A percentile compares a stretch with the other conserved stretches of the same genome.
These are phyloP conservation scores for Sphinx pinastri DNA, from an alignment of 2,888 invertebrate genomes.

Conservation along the genomic window DNA sequence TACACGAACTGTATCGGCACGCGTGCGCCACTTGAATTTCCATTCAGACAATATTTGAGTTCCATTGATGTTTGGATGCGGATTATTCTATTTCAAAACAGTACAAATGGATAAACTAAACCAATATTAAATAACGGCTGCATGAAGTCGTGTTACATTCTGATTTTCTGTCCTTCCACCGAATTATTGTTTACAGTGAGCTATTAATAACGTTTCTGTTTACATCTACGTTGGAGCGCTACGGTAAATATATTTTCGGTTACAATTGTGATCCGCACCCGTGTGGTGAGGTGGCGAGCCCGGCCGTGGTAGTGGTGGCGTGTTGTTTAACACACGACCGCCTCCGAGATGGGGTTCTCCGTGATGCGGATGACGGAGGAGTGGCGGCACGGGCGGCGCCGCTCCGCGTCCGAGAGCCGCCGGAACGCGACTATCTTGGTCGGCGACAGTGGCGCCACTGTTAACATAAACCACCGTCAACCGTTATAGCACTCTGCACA, in stretches of 20 bases:
- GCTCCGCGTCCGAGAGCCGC: slow-evolving; percentile 79
- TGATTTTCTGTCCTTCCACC: background rate
- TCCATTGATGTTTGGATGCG: background rate
- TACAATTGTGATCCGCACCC: background rate
- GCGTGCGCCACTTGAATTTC: background rate
- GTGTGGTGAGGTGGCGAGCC: background rate
- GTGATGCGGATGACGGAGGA: slow-evolving; percentile 90
- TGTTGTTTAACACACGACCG: slow-evolving; percentile 87
- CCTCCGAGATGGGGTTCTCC: slow-evolving; percentile 90
- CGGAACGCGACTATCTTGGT: slow-evolving; percentile 87
- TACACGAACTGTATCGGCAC: slow-evolving; percentile 2
- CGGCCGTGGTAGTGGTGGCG: background rate
- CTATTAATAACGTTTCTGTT: too few relatives aligned
- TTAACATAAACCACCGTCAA: slow-evolving; percentile 32
- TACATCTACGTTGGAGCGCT: too few relatives aligned
- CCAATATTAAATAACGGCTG: background rate
- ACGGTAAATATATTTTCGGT: background rate
- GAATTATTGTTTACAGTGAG: too few relatives aligned
- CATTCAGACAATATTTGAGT: slow-evolving; percentile 7
- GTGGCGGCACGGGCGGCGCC: slow-evolving; percentile 75
- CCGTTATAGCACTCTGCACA: background rate
- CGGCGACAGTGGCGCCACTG: slow-evolving; percentile 89
- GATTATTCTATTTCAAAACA: background rate
- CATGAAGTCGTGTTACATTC: background rate
- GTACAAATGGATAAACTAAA: background rate